These are phyloP conservation scores for Limanda limanda DNA, from an alignment of 2,113 vertebrate species.

Conservation along the genomic window DNA sequence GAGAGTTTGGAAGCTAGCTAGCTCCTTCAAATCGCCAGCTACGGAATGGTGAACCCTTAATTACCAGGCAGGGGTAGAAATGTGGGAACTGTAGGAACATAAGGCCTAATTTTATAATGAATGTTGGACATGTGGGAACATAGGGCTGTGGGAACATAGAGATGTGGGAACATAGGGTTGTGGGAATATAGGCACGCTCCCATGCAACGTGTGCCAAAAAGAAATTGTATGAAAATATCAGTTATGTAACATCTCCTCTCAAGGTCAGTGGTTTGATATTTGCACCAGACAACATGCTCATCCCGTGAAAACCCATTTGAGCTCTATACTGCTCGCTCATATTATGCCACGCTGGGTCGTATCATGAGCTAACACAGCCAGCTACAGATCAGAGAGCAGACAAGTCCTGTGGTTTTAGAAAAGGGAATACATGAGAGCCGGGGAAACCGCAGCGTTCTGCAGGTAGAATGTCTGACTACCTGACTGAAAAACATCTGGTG, in stretches of 20 bases:
- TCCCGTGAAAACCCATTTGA: slow-evolving; percentile 12
- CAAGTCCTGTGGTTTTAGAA: slow-evolving; percentile 25
- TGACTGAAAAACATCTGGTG: slow-evolving; percentile 62
- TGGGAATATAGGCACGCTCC: no score
- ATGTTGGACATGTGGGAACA: no score
- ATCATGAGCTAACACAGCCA: slow-evolving; percentile 22
- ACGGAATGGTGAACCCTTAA: no score
- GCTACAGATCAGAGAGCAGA: neutral
- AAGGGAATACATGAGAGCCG: neutral
- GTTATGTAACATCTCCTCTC: neutral
- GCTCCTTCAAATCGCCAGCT: no score
- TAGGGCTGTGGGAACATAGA: no score
- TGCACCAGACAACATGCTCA: neutral
- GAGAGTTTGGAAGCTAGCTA: no score
- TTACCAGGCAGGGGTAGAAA: no score
- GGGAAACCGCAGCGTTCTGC: slow-evolving; percentile 7
- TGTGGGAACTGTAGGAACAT: no score
- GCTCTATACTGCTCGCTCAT: slow-evolving; percentile 18
- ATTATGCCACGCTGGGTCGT: neutral
- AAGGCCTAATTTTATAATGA: no score
- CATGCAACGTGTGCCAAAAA: no score
- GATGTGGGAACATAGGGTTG: no score
- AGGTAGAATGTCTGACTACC: slow-evolving; percentile 44
- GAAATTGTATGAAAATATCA: no score
- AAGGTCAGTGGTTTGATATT: slow-evolving; percentile 2